These are phyloP conservation scores for Ooceraea biroi DNA, from an alignment of 1,140 invertebrate species.

Conservation along the genomic window DNA sequence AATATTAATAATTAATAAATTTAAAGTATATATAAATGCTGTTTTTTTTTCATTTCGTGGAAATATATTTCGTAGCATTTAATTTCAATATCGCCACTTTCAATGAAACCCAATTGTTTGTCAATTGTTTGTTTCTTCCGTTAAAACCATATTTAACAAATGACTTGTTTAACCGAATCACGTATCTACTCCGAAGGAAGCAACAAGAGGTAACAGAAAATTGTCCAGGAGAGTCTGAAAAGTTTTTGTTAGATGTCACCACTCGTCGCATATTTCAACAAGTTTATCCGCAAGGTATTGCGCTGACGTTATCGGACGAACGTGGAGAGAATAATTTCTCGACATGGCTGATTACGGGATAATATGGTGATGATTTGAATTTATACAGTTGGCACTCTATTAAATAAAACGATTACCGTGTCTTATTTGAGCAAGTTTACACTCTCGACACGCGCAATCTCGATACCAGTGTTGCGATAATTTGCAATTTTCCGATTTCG, in stretches of 20 bases:
- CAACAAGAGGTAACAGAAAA: no score
- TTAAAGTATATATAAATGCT: slow-evolving; percentile 70
- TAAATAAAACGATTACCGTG: no score
- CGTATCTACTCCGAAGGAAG: no score
- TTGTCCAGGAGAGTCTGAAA: not conserved
- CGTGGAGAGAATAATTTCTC: not conserved
- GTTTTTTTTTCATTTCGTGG: slow-evolving; percentile 29
- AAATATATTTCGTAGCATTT: not conserved
- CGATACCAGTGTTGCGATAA: no score
- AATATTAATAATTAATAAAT: slow-evolving; percentile 81
- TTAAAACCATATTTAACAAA: no score
- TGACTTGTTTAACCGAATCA: no score
- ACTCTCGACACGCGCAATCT: no score
- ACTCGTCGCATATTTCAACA: not conserved
- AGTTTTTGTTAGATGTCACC: slow-evolving; percentile 1
- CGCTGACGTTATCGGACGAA: not conserved
- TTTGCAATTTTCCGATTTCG: no score
- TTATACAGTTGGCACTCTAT: no score
- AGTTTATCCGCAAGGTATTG: not conserved
- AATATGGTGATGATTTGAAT: no score
- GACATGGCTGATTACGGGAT: not conserved
- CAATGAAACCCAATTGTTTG: not conserved
- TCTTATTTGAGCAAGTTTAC: no score
- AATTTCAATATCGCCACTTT: not conserved
- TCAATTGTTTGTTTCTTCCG: no score